Percentiles rank a stretch among this genome's conserved stretches.
These are phyloP conservation scores for Anabas testudineus DNA, from an alignment of 2,797 vertebrate genomes.

Conservation along the genomic window DNA sequence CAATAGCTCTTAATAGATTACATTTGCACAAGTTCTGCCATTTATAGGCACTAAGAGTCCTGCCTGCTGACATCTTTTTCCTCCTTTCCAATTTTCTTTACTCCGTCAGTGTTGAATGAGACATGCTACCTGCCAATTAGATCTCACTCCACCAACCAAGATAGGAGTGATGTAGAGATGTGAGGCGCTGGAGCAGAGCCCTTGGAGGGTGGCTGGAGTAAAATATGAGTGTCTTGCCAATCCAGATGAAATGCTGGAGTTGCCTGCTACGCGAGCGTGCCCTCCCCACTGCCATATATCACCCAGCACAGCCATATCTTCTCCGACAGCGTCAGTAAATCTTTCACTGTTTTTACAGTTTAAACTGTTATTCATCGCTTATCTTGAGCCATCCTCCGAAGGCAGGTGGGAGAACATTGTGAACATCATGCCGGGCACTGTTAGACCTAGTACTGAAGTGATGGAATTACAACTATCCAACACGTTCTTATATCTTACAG, in stretches of 20 bases:
- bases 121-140: constrained; percentile 71
- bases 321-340: constrained; percentile 75
- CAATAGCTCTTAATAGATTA: constrained; percentile 1
- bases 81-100: neutral
- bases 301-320: constrained; percentile 65
- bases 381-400: constrained; percentile 47
- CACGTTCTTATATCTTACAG: neutral
- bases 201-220: constrained; percentile 51
- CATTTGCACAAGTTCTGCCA: constrained; percentile 14
- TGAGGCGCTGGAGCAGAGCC: constrained; percentile 57
- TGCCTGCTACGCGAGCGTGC: constrained; percentile 50
- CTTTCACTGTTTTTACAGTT: constrained; percentile 74
- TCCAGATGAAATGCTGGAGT: constrained; percentile 76
- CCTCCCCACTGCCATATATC: constrained; percentile 67
- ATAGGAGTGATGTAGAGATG: constrained; percentile 76
- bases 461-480: constrained; percentile 34
- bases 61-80: constrained; percentile 2
- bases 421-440: constrained; percentile 25
- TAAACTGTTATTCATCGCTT: constrained; percentile 76
- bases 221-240: constrained; percentile 79
- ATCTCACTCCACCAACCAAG: constrained; percentile 44
- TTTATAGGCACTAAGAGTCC: neutral
- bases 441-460: constrained; percentile 14
- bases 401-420: constrained; percentile 35
- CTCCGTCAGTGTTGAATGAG: constrained; percentile 39